Conservation (phyloP, 2,113 vertebrate species). For the Lycaon pictus region DNA sequence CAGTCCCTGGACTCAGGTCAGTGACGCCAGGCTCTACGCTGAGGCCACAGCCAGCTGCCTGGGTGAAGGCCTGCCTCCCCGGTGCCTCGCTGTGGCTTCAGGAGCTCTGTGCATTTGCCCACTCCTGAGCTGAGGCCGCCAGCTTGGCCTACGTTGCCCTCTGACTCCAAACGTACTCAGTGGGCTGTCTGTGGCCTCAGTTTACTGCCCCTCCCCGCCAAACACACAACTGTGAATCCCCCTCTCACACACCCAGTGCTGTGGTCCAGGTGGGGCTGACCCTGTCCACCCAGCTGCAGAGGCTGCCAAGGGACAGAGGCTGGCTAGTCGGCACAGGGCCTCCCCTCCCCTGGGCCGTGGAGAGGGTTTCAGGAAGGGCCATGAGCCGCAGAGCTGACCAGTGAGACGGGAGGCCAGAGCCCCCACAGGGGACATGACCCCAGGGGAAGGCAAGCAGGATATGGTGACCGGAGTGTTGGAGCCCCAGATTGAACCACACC, state of each 20-base stretch:
- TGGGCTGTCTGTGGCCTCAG: not conserved
- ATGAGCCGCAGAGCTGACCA: not conserved
- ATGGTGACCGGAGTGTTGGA: fast-evolving
- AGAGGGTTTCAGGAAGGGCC: not conserved
- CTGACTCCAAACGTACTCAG: not conserved
- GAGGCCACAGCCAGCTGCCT: fast-evolving
- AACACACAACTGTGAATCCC: not conserved
- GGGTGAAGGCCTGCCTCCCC: fast-evolving
- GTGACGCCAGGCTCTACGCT: not conserved
- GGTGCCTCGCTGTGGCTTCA: fast-evolving
- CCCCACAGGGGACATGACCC: not conserved
- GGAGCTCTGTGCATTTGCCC: not conserved
- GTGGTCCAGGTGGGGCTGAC: not conserved
- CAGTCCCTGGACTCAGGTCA: not conserved
- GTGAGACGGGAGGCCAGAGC: not conserved
- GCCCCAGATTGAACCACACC: too few species aligned
- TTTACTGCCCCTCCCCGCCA: not conserved
- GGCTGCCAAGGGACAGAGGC: not conserved
- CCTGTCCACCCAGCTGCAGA: not conserved
- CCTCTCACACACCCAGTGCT: not conserved
- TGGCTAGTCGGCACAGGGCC: fast-evolving
- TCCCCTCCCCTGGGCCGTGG: not conserved
- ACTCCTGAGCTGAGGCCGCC: not conserved
- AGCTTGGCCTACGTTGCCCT: not conserved
- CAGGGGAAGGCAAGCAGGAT: not conserved